Percentiles rank a stretch among this genome's conserved stretches.
Conservation (phyloP, 2,113 vertebrate species). For the Salvelinus alpinus region DNA sequence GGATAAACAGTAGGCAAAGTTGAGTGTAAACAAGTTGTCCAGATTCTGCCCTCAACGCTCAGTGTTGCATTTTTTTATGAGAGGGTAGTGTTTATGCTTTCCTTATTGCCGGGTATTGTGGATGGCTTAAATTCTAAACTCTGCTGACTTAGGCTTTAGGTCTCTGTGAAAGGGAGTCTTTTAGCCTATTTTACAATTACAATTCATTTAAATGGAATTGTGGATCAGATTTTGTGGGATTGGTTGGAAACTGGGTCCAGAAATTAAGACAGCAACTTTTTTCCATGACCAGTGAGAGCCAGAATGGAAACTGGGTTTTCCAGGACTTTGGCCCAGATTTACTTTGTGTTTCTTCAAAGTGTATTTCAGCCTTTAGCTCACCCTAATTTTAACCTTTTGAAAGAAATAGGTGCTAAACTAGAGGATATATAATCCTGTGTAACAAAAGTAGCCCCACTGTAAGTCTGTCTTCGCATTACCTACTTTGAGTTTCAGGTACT, state of each 20-base stretch:
- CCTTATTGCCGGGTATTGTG: slow-evolving; percentile 18
- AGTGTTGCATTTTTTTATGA: neutral
- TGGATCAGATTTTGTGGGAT: slow-evolving; percentile 1
- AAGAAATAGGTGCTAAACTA: too few relatives aligned
- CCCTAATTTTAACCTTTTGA: too few relatives aligned
- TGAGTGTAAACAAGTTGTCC: slow-evolving; percentile 8
- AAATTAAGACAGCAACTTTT: neutral
- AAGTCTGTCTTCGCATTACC: too few relatives aligned
- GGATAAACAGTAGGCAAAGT: slow-evolving; percentile 21
- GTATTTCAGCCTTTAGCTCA: too few relatives aligned
- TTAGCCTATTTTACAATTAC: slow-evolving; percentile 1
- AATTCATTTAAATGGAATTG: neutral
- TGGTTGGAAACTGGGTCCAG: neutral
- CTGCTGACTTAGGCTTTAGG: neutral
- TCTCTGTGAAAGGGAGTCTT: slow-evolving; percentile 2
- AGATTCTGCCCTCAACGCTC: neutral
- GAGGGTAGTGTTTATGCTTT: slow-evolving; percentile 27
- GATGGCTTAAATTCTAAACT: too few relatives aligned
- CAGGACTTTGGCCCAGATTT: too few relatives aligned
- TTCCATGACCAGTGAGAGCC: neutral
- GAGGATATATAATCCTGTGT: too few relatives aligned
- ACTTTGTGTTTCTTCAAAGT: too few relatives aligned
- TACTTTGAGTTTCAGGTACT: too few relatives aligned
- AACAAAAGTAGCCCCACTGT: too few relatives aligned
- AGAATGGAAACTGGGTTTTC: neutral